Evolutionary conservation across 2,113 vertebrate species (phyloP), one percentile per base, ranked within the genome.

Genomic region (Noturus placidus): DNA sequence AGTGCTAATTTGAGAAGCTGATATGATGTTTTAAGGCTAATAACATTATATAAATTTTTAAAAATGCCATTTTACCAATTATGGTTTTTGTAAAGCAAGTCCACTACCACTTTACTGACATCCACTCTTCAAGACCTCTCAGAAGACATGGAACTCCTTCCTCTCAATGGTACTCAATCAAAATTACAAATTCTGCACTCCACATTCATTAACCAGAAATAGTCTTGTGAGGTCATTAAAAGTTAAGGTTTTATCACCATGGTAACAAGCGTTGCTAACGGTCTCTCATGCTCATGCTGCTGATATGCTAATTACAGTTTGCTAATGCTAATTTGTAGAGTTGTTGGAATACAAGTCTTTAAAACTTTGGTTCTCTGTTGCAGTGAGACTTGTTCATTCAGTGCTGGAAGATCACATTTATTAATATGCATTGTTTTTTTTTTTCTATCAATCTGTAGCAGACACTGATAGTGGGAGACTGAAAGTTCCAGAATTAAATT

Each of bases 81-180:
- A 91, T 91, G 89, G 91, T 92, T 93, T 93, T 90, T 92, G 92
- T 92, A 87, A 91, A 92, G 91, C 50, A 33, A 54, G 50, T 91
- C 86, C 84, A 46, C 90, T 33, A 63, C 93, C 93, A 93, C 94
- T 93, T 92, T 91, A 92, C 93, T 91, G 93, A 93, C 94, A 94
- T 94, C 93, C 92, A 95, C 92, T 92, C 92, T 91, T 94, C 93
- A 93, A 90, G 93, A 93, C 91, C 87, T 86, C 92, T 91, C 85
- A 91, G 89, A 94, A 80, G 93, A 90, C 92, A 91, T 93, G 92
- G 92, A 93, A 93, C 93, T 93, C 93, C 93, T 95, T 94, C 94
- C 94, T 92, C 92, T 88, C n/a, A 89, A 86, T 72, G 90, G 90
- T 89, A 91, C 94, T 95, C 93, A 91, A 95, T 95, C 94, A 94